These are phyloP conservation scores for Acropternis orthonyx DNA, from an alignment of 2,797 vertebrate genomes.

Conservation along the genomic window DNA sequence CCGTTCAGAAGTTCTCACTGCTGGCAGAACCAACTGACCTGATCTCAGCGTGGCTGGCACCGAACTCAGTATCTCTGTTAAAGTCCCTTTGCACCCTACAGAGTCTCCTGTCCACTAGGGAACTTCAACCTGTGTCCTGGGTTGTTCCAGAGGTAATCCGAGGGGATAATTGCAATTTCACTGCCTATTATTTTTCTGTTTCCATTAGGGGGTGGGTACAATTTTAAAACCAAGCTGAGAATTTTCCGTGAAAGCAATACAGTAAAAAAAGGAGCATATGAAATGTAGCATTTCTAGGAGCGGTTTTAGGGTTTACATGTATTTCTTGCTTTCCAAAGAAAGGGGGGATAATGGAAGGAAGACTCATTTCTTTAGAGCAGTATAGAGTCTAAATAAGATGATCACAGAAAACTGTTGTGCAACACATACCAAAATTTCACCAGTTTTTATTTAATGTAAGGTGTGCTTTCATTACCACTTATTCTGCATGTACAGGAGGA, in stretches of 20 bases:
- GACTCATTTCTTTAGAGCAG: neutral
- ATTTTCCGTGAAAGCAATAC: neutral
- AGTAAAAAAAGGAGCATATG: neutral
- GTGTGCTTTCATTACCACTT: neutral
- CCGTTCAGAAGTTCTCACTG: neutral
- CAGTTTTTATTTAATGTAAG: neutral
- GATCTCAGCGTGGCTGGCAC: neutral
- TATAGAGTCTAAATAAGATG: neutral
- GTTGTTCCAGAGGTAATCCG: neutral
- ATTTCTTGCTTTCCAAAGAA: neutral
- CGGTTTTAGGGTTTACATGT: neutral
- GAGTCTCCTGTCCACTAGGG: neutral
- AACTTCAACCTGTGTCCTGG: neutral
- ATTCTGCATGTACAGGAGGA: neutral
- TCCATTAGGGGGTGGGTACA: neutral
- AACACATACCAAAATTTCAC: neutral
- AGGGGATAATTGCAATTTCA: neutral
- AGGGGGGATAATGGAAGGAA: neutral
- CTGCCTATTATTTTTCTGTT: neutral
- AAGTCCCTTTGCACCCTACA: neutral
- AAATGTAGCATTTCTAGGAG: neutral
- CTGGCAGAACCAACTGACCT: neutral
- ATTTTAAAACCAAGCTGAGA: neutral
- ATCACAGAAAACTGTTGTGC: neutral
- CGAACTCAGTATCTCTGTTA: neutral